Evolutionary conservation across 1,140 invertebrate species (phyloP).

Genomic region (Eriosoma lanigerum): DNA sequence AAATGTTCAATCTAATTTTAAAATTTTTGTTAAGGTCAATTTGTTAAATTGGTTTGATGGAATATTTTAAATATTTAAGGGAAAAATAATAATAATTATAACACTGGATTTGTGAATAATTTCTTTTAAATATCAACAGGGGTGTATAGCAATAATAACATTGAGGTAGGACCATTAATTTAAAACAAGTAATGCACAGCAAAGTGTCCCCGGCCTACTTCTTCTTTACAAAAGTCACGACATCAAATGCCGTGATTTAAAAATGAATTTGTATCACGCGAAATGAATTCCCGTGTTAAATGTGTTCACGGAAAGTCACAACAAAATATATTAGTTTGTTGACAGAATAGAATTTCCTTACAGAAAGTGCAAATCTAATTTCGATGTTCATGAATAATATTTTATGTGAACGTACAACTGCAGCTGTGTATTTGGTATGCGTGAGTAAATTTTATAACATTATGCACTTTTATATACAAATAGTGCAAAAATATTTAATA

Average conservation of each 20-base stretch:
- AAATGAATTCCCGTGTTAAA: conserved; percentile 9
- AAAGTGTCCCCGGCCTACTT: background rate
- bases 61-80: too few relatives aligned
- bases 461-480: background rate
- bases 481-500: too few relatives aligned
- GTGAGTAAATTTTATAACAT: background rate
- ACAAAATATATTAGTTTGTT: background rate
- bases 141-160: background rate
- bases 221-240: background rate
- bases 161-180: background rate
- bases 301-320: background rate
- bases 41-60: too few relatives aligned
- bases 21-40: too few relatives aligned
- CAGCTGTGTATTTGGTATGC: background rate
- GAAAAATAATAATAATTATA: too few relatives aligned
- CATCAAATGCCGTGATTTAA: background rate
- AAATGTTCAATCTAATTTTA: too few relatives aligned
- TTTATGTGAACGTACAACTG: background rate
- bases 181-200: background rate
- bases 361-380: too few relatives aligned
- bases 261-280: conserved; percentile 19
- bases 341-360: background rate
- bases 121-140: too few relatives aligned
- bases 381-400: too few relatives aligned
- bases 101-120: too few relatives aligned